phyloP scores from a whole-genome alignment of 1,140 invertebrate species.

The Drosophila watanabei region DNA sequence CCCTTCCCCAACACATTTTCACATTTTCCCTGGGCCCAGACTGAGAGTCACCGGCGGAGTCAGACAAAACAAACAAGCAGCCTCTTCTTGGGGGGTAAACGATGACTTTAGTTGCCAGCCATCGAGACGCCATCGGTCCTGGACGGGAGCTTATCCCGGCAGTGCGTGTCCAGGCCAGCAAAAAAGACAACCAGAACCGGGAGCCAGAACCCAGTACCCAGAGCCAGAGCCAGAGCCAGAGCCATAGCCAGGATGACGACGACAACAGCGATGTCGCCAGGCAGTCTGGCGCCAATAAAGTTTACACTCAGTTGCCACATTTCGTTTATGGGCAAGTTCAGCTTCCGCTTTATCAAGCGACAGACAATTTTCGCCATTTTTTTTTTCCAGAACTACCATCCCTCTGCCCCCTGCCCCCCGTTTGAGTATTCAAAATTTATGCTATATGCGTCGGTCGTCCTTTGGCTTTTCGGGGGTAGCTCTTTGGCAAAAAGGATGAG shows the following conservation, averaged over 20 bases:
- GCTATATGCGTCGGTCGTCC: slow-evolving; percentile 71
- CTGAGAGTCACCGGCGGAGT: slow-evolving; percentile 45
- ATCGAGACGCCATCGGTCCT: slow-evolving; percentile 70
- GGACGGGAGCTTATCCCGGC: slow-evolving; percentile 32
- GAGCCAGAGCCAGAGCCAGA: neutral
- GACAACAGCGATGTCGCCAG: slow-evolving; percentile 74
- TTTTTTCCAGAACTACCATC: slow-evolving; percentile 27
- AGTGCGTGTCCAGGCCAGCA: slow-evolving; percentile 62
- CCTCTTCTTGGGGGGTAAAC: slow-evolving; percentile 50
- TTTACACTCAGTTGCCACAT: slow-evolving; percentile 84
- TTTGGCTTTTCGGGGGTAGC: slow-evolving; percentile 30
- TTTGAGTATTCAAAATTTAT: slow-evolving; percentile 79
- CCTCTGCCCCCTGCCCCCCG: neutral
- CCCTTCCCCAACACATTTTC: too few relatives aligned
- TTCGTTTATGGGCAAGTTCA: slow-evolving; percentile 84
- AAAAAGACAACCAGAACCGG: slow-evolving; percentile 22
- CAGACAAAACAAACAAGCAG: slow-evolving; percentile 80
- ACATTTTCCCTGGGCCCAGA: slow-evolving; percentile 20
- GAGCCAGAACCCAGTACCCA: neutral
- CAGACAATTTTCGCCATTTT: slow-evolving; percentile 84
- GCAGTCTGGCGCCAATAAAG: slow-evolving; percentile 84
- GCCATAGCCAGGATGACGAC: slow-evolving; percentile 9
- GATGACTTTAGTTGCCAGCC: slow-evolving; percentile 67
- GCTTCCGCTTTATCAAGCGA: slow-evolving; percentile 83
- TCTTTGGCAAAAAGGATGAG: neutral